These are phyloP conservation scores for Calosoma granatense DNA, from an alignment of 1,140 invertebrate species.

Conservation along the genomic window DNA sequence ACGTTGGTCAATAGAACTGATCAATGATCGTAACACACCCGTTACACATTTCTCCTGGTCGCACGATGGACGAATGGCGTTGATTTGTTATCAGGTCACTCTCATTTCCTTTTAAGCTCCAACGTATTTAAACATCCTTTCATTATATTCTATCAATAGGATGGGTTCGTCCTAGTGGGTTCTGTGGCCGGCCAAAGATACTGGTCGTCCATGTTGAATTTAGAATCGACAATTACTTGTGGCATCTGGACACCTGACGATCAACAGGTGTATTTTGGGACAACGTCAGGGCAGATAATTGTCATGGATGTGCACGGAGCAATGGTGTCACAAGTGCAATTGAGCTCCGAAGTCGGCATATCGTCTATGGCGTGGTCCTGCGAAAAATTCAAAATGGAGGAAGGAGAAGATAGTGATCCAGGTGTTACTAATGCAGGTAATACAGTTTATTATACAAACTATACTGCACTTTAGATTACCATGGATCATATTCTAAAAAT, in stretches of 20 bases:
- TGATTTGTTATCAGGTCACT: slow-evolving; percentile 90
- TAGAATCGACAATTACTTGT: slow-evolving; percentile 88
- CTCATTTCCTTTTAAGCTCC: slow-evolving; percentile 9
- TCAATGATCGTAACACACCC: slow-evolving; percentile 94
- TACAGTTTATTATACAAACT: background rate
- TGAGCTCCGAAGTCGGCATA: slow-evolving; percentile 71
- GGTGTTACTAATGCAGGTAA: slow-evolving; percentile 29
- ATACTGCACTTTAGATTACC: too few relatives aligned
- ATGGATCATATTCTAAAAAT: too few relatives aligned
- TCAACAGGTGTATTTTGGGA: slow-evolving; percentile 94
- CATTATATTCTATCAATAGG: slow-evolving; percentile 40
- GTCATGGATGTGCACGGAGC: slow-evolving; percentile 94
- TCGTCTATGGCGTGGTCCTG: slow-evolving; percentile 91
- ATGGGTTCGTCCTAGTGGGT: slow-evolving; percentile 92
- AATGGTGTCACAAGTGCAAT: slow-evolving; percentile 84
- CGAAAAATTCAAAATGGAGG: slow-evolving; percentile 97
- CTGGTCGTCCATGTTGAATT: slow-evolving; percentile 95
- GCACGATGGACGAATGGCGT: slow-evolving; percentile 94
- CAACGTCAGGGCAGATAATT: slow-evolving; percentile 83
- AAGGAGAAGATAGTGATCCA: slow-evolving; percentile 62
- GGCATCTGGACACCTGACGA: slow-evolving; percentile 98
- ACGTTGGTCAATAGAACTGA: slow-evolving; percentile 96
- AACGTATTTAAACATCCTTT: slow-evolving; percentile 1
- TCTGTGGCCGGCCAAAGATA: slow-evolving; percentile 95
- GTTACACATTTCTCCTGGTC: slow-evolving; percentile 98